Base-by-base conservation (phyloP, 2,113 vertebrate species). In the Dendrocopos noguchii region DNA sequence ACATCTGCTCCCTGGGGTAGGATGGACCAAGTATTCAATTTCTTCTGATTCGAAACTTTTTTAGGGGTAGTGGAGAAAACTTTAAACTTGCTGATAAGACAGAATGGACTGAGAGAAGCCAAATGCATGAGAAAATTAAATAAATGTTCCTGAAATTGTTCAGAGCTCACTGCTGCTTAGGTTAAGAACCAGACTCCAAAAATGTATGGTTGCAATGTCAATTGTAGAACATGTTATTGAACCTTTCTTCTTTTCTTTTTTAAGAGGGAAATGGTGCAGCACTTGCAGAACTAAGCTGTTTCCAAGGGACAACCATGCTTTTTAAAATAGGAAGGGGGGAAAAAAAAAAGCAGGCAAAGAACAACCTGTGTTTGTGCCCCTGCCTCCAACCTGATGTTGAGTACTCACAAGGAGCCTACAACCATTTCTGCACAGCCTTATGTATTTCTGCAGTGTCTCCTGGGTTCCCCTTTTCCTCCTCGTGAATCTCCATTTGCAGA, bases 241-340 rank as follows among this genome's bases (percentile, higher is more conserved):
- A 63, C 25, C 42, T 44, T 70, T 76, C 42, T 5, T 2, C 33
- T 29, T 39, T 55, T 59, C 67, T 44, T 61, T 25, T 21, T 33
- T 21, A 60, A 34, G 42, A 84, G 9, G 44, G 39, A 74, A 34
- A 61, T 15, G 4, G 15, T 61, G 10, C 25, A 64, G 28, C 9
- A 36, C 31, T 28, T 70, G 21, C 47, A 83, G 46, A 94, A 78
- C 5, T 80, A 76, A 71, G 36, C 42, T 50, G n/a, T 22, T 84
- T 81, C 27, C 29, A 55, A 87, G n/a, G 24, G 16, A 61, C 31
- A 55, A 50, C 7, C 3, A 16, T 27, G 28, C 31, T 82, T 80
- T 25, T 3, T 1, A 6, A 24, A 27, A 17, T 56, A 1, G 20
- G 3, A 7, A 4, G 19, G 36, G 36, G 36, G 36, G 36, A 9